Evolutionary conservation across 2,888 invertebrate species (phyloP), one percentile per base, ranked within the genome.

Genomic region (Anaspis maculata): DNA sequence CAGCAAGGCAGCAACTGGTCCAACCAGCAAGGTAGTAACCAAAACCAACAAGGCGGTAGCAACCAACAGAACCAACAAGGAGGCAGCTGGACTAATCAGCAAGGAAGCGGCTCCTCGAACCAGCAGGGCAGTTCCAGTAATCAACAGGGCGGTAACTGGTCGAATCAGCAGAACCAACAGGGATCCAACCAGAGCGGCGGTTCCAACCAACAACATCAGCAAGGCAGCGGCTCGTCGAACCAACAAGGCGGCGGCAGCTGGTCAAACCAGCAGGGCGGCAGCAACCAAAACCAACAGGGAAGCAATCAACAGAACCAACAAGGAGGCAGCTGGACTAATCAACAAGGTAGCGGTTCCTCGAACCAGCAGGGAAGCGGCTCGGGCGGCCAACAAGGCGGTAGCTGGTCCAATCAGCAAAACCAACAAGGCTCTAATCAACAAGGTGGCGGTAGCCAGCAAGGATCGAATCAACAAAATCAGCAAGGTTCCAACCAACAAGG

Each of bases 31-130:
- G 35, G 41, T 21, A 10, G 24, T 4, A 24, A 10, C 10, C 42
- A 39, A 13, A 38, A 32, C 23, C 41, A 37, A 26, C 29, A 32
- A 25, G 24, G 71, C 47, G 62, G 73, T 47, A 46, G 21, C 27
- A 48, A 39, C 32, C 35, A 27, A 36, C 35, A 9, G 29, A 46
- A 37, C 34, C 41, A 44, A 34, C 44, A 39, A 35, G 37, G 40
- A 15, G 34, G 22, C 26, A 42, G 11, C 7, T 22, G 9, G 6
- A 33, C 32, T 37, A 27, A 13, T 13, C 27, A 27, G 6, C 27
- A 27, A 24, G 24, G 24, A 9, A 10, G 24, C 10, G 10, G 24
- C 10, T 24, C 24, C 5, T 29, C 29, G 13, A 24, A 30, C 14
- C 21, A 23, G 10, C 28, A n/a, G n/a, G n/a, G 24, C 9, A 24